Percentiles rank a stretch among this genome's conserved stretches.
Conservation (phyloP, 1,140 invertebrate genomes). For the Adelges cooleyi region DNA sequence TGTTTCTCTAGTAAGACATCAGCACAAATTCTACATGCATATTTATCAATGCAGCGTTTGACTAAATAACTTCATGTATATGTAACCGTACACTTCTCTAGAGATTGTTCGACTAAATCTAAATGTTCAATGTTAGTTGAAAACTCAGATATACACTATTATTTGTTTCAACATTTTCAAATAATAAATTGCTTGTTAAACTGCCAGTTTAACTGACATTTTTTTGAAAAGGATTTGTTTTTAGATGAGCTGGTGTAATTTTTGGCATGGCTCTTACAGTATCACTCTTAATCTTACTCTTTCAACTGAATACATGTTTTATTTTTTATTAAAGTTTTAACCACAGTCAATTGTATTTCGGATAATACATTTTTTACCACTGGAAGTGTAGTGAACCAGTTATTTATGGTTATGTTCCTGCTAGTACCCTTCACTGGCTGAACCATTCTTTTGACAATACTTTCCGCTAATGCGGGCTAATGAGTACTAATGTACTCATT, state of each 20-base stretch:
- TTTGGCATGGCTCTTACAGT: too few species aligned
- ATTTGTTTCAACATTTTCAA: not conserved
- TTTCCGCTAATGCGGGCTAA: slow-evolving; percentile 25
- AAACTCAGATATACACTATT: not conserved
- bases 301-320: slow-evolving; percentile 33
- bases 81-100: not conserved
- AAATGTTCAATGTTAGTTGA: not conserved
- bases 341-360: slow-evolving; percentile 26
- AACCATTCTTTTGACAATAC: slow-evolving; percentile 22
- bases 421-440: slow-evolving; percentile 33
- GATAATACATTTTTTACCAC: slow-evolving; percentile 35
- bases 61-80: not conserved
- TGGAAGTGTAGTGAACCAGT: slow-evolving; percentile 37
- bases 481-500: too few species aligned
- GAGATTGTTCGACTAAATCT: not conserved
- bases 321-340: slow-evolving; percentile 38
- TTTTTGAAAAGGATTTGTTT: too few species aligned
- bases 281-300: too few species aligned
- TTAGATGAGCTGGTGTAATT: too few species aligned
- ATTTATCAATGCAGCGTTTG: not conserved
- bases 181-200: not conserved
- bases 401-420: slow-evolving; percentile 36
- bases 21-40: not conserved
- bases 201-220: not conserved
- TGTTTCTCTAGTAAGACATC: not conserved